Evolutionary conservation across 35 echinoderm and acorn worm genomes (phyloP).

Genomic region (Heliocidaris erythrogramma): DNA sequence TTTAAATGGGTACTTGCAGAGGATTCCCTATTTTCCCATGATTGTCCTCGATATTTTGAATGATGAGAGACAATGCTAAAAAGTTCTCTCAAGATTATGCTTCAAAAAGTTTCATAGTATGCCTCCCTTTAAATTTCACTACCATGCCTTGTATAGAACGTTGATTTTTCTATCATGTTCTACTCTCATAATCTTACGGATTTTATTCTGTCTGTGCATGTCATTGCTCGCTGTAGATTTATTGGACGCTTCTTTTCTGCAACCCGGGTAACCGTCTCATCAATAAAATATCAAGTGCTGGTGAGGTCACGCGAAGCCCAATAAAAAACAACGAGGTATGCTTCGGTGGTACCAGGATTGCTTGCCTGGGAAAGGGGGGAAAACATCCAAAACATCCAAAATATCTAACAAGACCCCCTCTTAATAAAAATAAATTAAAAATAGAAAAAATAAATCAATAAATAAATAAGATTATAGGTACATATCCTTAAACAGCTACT

Average conservation of each 20-base stretch:
- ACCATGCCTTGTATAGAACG: neutral
- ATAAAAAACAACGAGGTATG: neutral
- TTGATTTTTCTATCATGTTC: neutral
- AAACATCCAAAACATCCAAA: neutral
- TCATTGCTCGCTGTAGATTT: neutral
- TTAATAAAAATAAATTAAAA: no score
- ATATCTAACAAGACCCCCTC: no score
- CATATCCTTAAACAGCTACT: no score
- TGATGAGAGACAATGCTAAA: no score
- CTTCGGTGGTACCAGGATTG: neutral
- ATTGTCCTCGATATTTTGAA: no score
- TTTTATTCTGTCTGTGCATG: neutral
- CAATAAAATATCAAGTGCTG: neutral
- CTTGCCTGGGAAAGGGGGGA: neutral
- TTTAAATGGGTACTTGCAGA: no score
- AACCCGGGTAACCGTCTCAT: neutral
- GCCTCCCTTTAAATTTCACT: no score
- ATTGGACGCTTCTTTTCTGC: neutral
- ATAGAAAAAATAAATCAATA: no score
- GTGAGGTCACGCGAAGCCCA: neutral
- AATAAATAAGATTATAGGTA: no score
- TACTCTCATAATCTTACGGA: neutral
- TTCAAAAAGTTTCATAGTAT: no score
- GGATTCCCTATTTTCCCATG: no score
- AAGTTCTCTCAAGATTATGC: no score